phyloP scores from a whole-genome alignment of 2,888 invertebrate genomes.

The Drosophila kuntzei region DNA sequence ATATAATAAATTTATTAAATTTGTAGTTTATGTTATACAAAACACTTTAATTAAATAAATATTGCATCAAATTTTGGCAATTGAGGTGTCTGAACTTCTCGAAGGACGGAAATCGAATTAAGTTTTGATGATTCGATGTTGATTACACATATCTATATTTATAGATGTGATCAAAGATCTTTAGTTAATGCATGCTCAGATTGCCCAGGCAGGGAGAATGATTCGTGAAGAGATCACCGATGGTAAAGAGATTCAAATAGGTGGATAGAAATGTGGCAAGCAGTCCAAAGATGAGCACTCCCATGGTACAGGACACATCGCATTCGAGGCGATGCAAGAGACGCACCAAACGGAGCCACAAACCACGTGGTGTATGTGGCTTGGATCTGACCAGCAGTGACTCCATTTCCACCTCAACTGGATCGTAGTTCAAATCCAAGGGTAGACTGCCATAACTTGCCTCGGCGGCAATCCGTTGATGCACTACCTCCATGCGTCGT shows the following conservation, averaged over 20 bases:
- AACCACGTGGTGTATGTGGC: constrained; percentile 44
- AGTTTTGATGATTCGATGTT: constrained; percentile 34
- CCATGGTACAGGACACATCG: constrained; percentile 87
- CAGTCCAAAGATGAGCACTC: constrained; percentile 88
- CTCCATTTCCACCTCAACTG: constrained; percentile 72
- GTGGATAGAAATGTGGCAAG: constrained; percentile 89
- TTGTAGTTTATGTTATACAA: constrained; percentile 70
- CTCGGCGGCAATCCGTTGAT: constrained; percentile 82
- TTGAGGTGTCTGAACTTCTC: constrained; percentile 66
- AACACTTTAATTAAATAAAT: constrained; percentile 60
- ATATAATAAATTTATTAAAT: constrained; percentile 65
- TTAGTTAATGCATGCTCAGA: constrained; percentile 58
- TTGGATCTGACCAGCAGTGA: constrained; percentile 46
- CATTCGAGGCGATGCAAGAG: constrained; percentile 76
- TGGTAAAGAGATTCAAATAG: constrained; percentile 89
- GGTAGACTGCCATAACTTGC: constrained; percentile 83
- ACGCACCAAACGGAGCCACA: constrained; percentile 69
- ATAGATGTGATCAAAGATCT: constrained; percentile 4
- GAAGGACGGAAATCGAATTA: constrained; percentile 61
- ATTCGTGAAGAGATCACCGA: constrained; percentile 88
- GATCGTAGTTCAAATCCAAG: constrained; percentile 81
- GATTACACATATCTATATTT: constrained; percentile 29
- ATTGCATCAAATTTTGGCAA: constrained; percentile 55
- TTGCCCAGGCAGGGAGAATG: constrained; percentile 91
- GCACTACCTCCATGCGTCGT: constrained; percentile 86